Percentiles rank a stretch among this genome's conserved stretches.
Conservation (phyloP, 2,888 invertebrate genomes). For the Trachelus iudaicus region DNA sequence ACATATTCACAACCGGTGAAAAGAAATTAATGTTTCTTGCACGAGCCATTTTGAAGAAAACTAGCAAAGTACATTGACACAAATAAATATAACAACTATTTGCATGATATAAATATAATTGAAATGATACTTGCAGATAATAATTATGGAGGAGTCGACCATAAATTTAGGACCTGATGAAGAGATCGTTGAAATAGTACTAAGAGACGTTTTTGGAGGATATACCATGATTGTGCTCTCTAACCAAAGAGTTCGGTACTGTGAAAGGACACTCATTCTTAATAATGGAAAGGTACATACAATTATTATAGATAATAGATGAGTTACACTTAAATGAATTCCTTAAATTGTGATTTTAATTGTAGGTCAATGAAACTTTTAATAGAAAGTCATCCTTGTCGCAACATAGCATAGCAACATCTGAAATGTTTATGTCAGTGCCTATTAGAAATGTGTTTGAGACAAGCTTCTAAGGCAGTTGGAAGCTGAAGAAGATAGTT, state of each 20-base stretch:
- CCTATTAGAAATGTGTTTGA: constrained; percentile 31
- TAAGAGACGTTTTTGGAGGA: constrained; percentile 38
- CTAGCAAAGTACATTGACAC: constrained; percentile 30
- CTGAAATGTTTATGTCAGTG: constrained; percentile 25
- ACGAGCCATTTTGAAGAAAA: constrained; percentile 37
- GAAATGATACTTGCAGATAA: constrained; percentile 30
- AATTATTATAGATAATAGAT: background rate
- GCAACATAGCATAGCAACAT: constrained; percentile 20
- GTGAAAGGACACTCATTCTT: constrained; percentile 25
- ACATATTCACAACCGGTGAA: constrained; percentile 38
- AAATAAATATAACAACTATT: constrained; percentile 4
- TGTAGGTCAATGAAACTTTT: constrained; percentile 17
- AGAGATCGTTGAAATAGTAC: constrained; percentile 36
- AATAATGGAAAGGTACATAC: constrained; percentile 29
- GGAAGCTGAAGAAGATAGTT: background rate
- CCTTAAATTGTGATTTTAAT: background rate
- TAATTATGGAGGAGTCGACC: constrained; percentile 38
- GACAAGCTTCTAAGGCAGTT: constrained; percentile 27
- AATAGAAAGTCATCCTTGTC: constrained; percentile 25
- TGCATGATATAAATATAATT: background rate
- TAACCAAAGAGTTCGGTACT: constrained; percentile 34
- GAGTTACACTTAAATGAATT: background rate
- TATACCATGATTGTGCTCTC: constrained; percentile 43
- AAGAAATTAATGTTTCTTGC: constrained; percentile 41
- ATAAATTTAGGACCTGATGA: constrained; percentile 34